Base-by-base conservation (phyloP, 2,797 vertebrate genomes). In the Florisuga fusca region DNA sequence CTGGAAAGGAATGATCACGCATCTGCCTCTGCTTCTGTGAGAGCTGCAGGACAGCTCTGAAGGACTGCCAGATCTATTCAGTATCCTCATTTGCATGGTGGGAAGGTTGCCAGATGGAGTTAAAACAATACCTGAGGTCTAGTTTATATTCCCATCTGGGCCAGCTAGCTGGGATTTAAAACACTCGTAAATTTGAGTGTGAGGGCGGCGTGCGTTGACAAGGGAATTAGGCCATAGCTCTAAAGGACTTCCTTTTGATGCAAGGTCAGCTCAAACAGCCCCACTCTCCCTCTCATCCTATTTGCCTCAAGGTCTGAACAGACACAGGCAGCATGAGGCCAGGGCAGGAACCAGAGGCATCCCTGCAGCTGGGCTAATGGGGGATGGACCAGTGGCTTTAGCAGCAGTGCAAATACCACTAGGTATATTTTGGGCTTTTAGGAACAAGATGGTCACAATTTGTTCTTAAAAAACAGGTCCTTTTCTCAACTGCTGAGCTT, bases 91-190 rank as follows among this genome's bases (percentile, higher is more conserved):
- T 89, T 94, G 84, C 8, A 1, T 1, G 0, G 73, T 5, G 9
- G 91, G 94, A 93, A 93, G 25, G 27, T 50, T 90, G 77, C 94
- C 93, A 96, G 74, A 58, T 41, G 13, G 21, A 61, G 68, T 94
- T 87, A 89, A 88, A 95, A 93, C 85, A 91, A 87, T 89, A 95
- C 92, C 75, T 91, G 75, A 93, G 78, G 84, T 94, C 64, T 85
- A 89, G 72, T 80, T 94, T 91, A 89, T 80, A 83, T 54, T 85
- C 73, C 72, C 91, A 92, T 61, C 61, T 79, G 76, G n/a, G 59
- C 54, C 34, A 92, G 50, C 69, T 80, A 95, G 54, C 61, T 64
- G 34, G 58, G 72, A 87, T 75, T 87, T 93, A 95, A 93, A 94
- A 79, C 63, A 77, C 71, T 84, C 45, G 1, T 79, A 86, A 96